A percentile compares a stretch with the other conserved stretches of the same genome.
These are phyloP conservation scores for Saturnia japonica DNA, from an alignment of 2,888 invertebrate species.

Conservation along the genomic window DNA sequence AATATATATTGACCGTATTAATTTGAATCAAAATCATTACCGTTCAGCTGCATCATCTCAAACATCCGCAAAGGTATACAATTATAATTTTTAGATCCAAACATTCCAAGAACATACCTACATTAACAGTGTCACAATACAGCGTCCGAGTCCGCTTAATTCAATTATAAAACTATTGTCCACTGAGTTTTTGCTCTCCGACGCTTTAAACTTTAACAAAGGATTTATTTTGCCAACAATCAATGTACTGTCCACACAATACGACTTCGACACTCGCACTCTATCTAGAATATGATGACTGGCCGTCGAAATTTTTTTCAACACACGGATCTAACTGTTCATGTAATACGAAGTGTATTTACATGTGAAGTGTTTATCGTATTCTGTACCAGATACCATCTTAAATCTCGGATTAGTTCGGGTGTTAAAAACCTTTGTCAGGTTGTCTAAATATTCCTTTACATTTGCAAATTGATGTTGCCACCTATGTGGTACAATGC, in stretches of 20 bases:
- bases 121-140: constrained; percentile 37
- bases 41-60: neutral
- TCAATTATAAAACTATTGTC: constrained; percentile 72
- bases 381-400: constrained; percentile 69
- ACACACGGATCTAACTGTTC: constrained; percentile 63
- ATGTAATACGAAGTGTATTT: constrained; percentile 58
- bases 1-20: neutral
- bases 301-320: constrained; percentile 56
- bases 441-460: constrained; percentile 51
- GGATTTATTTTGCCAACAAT: constrained; percentile 77
- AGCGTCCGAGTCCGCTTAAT: constrained; percentile 58
- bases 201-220: constrained; percentile 61
- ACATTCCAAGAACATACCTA: constrained; percentile 44
- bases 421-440: constrained; percentile 64
- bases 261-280: constrained; percentile 32
- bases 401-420: constrained; percentile 72
- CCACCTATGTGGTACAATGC: constrained; percentile 67
- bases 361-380: constrained; percentile 71
- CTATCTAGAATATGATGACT: constrained; percentile 46
- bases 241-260: constrained; percentile 63
- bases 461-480: constrained; percentile 49
- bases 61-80: neutral
- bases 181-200: constrained; percentile 60
- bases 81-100: neutral
- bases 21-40: neutral